phyloP scores from a whole-genome alignment of 2,113 vertebrate species.

The Sylvietta virens region DNA sequence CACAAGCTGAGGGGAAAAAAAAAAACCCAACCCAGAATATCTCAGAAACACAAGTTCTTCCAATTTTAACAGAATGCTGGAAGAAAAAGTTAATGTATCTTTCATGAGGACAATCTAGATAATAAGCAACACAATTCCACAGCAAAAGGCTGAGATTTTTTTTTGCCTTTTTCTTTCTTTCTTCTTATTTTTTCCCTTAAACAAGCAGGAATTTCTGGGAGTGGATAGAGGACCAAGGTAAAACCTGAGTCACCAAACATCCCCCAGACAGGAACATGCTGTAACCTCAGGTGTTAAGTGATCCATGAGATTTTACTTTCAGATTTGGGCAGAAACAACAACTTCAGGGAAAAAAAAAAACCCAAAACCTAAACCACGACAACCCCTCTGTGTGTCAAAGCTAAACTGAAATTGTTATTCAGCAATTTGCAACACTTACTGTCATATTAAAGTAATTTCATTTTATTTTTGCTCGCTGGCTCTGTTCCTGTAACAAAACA shows the following conservation, averaged over 20 bases:
- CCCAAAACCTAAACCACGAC: background rate
- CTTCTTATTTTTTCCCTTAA: background rate
- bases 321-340: conserved; percentile 14
- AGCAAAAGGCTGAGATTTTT: background rate
- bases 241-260: background rate
- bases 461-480: background rate
- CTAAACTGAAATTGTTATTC: conserved; percentile 37
- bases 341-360: background rate
- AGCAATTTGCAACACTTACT: conserved; percentile 68
- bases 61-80: conserved; percentile 55
- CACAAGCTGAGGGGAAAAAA: background rate
- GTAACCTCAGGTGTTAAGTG: background rate
- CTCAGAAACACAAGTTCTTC: conserved; percentile 34
- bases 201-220: background rate
- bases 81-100: conserved; percentile 53
- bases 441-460: conserved; percentile 61
- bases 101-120: conserved; percentile 55
- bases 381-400: background rate
- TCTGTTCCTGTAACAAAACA: background rate
- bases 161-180: background rate
- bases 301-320: background rate
- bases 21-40: background rate
- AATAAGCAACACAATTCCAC: conserved; percentile 54
- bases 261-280: background rate
- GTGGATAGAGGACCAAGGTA: background rate